Conservation (phyloP, 2,797 vertebrate species). For the Aulostomus chinensis region DNA sequence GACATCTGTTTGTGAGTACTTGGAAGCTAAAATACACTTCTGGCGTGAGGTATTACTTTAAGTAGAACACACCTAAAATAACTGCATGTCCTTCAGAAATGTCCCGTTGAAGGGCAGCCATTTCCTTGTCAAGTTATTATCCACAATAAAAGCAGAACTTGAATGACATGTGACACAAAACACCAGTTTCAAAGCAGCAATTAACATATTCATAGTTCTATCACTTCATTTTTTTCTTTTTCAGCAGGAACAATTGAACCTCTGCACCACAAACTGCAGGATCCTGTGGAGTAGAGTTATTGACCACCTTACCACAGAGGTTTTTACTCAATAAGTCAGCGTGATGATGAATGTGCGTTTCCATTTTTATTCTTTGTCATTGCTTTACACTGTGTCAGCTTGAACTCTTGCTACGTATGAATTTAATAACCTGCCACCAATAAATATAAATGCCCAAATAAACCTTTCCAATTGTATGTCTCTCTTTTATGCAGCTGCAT, state of each 20-base stretch:
- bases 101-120: no score
- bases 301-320: slow-evolving; percentile 46
- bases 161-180: not conserved
- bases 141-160: not conserved
- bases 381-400: slow-evolving; percentile 5
- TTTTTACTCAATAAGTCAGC: slow-evolving; percentile 60
- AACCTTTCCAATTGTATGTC: slow-evolving; percentile 5
- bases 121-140: not conserved
- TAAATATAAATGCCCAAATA: slow-evolving; percentile 29
- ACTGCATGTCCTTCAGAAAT: no score
- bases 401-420: slow-evolving; percentile 25
- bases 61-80: no score
- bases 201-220: slow-evolving; percentile 5
- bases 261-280: slow-evolving; percentile 18
- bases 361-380: slow-evolving; percentile 36
- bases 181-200: no score
- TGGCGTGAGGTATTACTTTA: no score
- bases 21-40: no score
- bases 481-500: slow-evolving; percentile 3
- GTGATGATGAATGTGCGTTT: slow-evolving; percentile 53
- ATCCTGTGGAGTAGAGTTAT: slow-evolving; percentile 43
- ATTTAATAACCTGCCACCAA: slow-evolving; percentile 44
- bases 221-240: slow-evolving; percentile 4
- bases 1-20: no score
- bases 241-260: slow-evolving; percentile 22